phyloP scores from a whole-genome alignment of 2,113 vertebrate genomes.

The Bubo blakistoni region DNA sequence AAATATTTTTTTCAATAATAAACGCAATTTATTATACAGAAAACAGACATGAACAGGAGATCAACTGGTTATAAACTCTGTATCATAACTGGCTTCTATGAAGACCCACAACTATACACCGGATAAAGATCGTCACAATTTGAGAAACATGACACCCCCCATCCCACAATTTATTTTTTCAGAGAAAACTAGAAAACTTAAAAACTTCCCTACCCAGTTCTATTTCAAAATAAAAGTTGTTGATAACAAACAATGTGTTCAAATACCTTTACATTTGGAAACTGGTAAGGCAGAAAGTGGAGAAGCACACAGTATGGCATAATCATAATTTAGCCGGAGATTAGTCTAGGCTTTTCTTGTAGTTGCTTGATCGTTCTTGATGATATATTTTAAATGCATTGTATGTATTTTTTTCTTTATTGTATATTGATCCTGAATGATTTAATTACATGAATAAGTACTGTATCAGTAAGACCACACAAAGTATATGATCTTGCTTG shows the following conservation, averaged over 20 bases:
- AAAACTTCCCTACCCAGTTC: fast-evolving
- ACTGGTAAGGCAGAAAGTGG: background rate
- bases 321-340: background rate
- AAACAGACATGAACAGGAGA: background rate
- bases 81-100: background rate
- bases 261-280: background rate
- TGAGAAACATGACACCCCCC: background rate
- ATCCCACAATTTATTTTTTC: background rate
- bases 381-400: background rate
- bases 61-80: background rate
- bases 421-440: background rate
- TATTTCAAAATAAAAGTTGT: background rate
- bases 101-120: background rate
- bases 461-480: background rate
- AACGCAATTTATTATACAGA: background rate
- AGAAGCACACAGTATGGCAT: background rate
- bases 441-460: background rate
- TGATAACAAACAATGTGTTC: background rate
- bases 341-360: background rate
- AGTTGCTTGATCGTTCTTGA: background rate
- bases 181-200: background rate
- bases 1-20: background rate
- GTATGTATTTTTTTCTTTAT: background rate
- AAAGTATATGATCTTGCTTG: background rate
- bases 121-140: background rate